Percentiles rank a stretch among this genome's conserved stretches.
These are phyloP conservation scores for Macroglossus sobrinus DNA, from an alignment of 2,113 vertebrate genomes.

Conservation along the genomic window DNA sequence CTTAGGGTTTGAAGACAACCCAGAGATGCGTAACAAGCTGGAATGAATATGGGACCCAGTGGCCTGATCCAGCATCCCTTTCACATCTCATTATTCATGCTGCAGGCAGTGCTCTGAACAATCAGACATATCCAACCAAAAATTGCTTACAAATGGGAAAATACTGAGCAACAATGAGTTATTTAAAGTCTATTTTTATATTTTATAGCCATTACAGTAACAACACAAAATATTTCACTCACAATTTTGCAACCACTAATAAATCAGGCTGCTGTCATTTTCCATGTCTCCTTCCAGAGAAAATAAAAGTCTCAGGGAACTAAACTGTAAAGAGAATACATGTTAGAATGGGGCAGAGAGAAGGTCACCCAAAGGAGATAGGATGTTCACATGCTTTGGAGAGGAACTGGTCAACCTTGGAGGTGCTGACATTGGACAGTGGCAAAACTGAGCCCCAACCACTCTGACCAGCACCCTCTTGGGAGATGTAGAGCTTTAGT, in stretches of 20 bases:
- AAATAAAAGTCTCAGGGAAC: not conserved
- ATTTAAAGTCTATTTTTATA: slow-evolving; percentile 54
- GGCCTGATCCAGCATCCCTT: not conserved
- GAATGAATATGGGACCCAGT: not conserved
- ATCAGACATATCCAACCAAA: not conserved
- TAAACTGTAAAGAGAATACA: not conserved
- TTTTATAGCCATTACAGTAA: slow-evolving; percentile 18
- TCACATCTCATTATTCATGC: not conserved
- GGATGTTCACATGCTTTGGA: not conserved
- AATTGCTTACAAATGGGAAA: slow-evolving; percentile 55
- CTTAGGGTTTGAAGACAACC: not conserved
- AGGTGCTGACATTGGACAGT: not conserved
- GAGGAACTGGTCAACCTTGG: not conserved
- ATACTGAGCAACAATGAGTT: slow-evolving; percentile 19
- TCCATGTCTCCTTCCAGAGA: not conserved
- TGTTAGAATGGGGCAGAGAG: not conserved
- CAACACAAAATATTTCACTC: slow-evolving; percentile 43
- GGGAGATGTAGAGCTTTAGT: not conserved
- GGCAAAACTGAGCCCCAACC: not conserved
- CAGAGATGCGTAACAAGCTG: not conserved
- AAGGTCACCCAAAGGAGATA: not conserved
- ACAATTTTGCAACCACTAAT: slow-evolving; percentile 21
- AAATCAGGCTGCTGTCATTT: not conserved
- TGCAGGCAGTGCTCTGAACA: not conserved
- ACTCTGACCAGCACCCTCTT: not conserved